These are phyloP conservation scores for Trichosurus vulpecula DNA, from an alignment of 2,797 vertebrate genomes.

Conservation along the genomic window DNA sequence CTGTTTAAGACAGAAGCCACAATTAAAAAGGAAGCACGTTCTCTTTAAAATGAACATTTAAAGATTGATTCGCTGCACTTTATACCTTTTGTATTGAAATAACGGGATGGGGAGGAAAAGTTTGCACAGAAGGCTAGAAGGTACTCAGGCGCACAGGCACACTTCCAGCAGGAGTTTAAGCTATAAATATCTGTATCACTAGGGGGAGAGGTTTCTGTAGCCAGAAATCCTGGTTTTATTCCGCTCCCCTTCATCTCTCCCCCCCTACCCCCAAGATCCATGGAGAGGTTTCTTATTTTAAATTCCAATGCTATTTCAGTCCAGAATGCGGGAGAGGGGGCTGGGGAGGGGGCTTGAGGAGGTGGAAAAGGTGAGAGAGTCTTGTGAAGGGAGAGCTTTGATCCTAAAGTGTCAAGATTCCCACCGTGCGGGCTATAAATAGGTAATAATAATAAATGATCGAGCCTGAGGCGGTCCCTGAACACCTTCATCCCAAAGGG, in stretches of 20 bases:
- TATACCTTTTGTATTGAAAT: not conserved
- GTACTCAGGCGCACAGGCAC: slow-evolving; percentile 34
- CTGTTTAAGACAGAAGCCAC: not conserved
- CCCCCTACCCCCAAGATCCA: slow-evolving; percentile 36
- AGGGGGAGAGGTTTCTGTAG: slow-evolving; percentile 76
- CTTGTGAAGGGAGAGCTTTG: not conserved
- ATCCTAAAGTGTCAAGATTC: not conserved
- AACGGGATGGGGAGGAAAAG: slow-evolving; percentile 65
- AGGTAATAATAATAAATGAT: not conserved
- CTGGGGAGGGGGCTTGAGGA: not conserved
- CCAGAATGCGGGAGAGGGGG: slow-evolving; percentile 12
- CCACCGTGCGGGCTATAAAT: not conserved
- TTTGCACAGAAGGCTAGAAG: slow-evolving; percentile 59
- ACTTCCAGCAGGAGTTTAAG: slow-evolving; percentile 52
- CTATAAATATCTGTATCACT: slow-evolving; percentile 77
- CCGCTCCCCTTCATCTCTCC: slow-evolving; percentile 11
- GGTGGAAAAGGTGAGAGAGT: not conserved
- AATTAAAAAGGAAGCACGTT: not conserved
- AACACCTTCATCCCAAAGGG: not conserved
- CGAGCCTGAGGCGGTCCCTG: not conserved
- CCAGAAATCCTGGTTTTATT: slow-evolving; percentile 9
- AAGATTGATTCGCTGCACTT: not conserved
- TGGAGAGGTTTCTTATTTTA: slow-evolving; percentile 59
- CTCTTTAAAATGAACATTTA: not conserved
- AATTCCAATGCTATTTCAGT: slow-evolving; percentile 4